Conservation (phyloP, 2,888 invertebrate genomes). For the Leptura quadrifasciata region DNA sequence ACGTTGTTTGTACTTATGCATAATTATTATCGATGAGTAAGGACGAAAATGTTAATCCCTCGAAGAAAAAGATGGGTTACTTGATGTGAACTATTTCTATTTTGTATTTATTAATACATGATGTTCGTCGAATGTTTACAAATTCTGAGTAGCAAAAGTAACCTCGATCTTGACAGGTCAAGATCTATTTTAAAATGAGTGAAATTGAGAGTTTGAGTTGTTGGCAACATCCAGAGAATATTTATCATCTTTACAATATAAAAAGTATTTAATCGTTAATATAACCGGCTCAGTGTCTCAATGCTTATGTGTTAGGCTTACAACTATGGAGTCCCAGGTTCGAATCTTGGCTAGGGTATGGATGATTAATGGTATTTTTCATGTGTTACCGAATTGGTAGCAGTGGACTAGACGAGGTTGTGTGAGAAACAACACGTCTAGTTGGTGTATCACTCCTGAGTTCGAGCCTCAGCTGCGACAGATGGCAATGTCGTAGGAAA, state of each 20-base stretch:
- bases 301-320: too few species aligned
- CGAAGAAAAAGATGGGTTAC: neutral
- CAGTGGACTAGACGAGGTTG: too few species aligned
- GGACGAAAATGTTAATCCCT: neutral
- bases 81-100: neutral
- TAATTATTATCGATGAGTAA: neutral
- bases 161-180: constrained; percentile 7
- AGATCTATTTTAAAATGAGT: neutral
- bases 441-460: too few species aligned
- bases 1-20: constrained; percentile 5
- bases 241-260: neutral
- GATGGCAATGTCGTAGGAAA: too few species aligned
- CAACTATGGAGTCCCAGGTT: too few species aligned
- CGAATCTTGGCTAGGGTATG: too few species aligned
- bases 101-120: neutral
- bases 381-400: too few species aligned
- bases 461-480: too few species aligned
- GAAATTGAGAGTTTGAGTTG: neutral
- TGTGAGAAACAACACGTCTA: too few species aligned
- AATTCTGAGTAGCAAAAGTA: neutral
- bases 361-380: too few species aligned
- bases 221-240: neutral
- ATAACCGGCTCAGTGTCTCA: too few species aligned
- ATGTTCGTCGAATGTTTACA: neutral
- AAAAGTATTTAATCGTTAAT: too few species aligned